A percentile compares a stretch with the other conserved stretches of the same genome.
phyloP scores from a whole-genome alignment of 2,797 vertebrate genomes.

The Myotis vivesi region DNA sequence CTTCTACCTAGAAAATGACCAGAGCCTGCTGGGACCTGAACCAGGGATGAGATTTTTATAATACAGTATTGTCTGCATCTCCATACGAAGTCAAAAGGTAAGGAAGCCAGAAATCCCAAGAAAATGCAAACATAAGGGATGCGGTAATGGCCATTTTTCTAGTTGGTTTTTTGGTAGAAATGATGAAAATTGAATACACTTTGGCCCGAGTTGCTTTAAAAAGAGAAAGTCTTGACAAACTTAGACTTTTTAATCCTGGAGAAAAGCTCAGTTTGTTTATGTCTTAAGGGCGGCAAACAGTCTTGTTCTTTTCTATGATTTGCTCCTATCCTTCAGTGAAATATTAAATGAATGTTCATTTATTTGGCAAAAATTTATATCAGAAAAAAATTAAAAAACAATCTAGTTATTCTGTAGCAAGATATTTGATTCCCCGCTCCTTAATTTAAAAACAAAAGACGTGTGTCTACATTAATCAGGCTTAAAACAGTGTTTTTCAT shows the following conservation, averaged over 20 bases:
- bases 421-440: background rate
- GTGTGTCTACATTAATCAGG: background rate
- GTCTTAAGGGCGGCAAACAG: background rate
- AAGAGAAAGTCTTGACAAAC: background rate
- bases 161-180: background rate
- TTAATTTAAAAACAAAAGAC: slow-evolving; percentile 50
- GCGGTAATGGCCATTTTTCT: background rate
- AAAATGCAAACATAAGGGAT: background rate
- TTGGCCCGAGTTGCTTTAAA: background rate
- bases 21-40: slow-evolving; percentile 55
- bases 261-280: slow-evolving; percentile 18
- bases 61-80: background rate
- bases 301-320: background rate
- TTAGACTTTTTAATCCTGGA: slow-evolving; percentile 21
- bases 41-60: slow-evolving; percentile 47
- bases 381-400: slow-evolving; percentile 13
- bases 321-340: slow-evolving; percentile 53
- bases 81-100: slow-evolving; percentile 55
- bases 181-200: background rate
- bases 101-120: background rate
- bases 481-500: background rate
- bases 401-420: background rate
- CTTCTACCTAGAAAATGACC: slow-evolving; percentile 58
- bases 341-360: slow-evolving; percentile 39
- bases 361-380: slow-evolving; percentile 12